Base-by-base conservation (phyloP, 2,888 invertebrate species). In the Halocaridina rubra region DNA sequence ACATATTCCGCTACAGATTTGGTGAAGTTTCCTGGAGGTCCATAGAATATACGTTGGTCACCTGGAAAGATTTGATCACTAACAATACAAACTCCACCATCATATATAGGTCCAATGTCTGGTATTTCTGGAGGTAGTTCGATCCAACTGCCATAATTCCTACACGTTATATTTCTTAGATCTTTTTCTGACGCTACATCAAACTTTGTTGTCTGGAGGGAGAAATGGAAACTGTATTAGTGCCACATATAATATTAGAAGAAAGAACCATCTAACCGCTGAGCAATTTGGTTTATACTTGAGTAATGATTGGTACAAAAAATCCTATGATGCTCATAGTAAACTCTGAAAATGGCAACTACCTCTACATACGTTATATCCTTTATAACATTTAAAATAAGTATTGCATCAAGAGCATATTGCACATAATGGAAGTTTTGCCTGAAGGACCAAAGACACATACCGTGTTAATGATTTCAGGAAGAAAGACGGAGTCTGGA, bases 401-500 rank as follows among this genome's bases (percentile, higher is more conserved):
- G n/a, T 32, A 72, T 29, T 13, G n/a, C 5, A 72, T 13, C 19
- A 29, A 13, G 13, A n/a, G n/a, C n/a, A 2, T 24, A 0, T 13
- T 3, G 16, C 4, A 30, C 10, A 13, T 29, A 10, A 32, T 24
- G 30, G 16, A 13, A n/a, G 5, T 71, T 16, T 71, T 10, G 39
- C 22, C 10, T 16, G 10, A 39, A 39, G 10, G n/a, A 7, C 22
- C 24, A 13, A 8, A 77, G 30, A 7, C 24, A 39, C 80, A 46
- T 5, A 85, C 87, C 67, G 75, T 19, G 13, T 79, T 76, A 10
- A 71, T 16, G 30, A 74, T 13, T 19, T 74, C 39, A 5, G 87
- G 85, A 1, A 76, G 27, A 53, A 87, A 77, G n/a, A 19, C 61
- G 0, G 85, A 85, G 46, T 71, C 82, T 3, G 81, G 79, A 5